Conservation (phyloP, 2,113 vertebrate genomes). For the Gymnocephalus cernua region DNA sequence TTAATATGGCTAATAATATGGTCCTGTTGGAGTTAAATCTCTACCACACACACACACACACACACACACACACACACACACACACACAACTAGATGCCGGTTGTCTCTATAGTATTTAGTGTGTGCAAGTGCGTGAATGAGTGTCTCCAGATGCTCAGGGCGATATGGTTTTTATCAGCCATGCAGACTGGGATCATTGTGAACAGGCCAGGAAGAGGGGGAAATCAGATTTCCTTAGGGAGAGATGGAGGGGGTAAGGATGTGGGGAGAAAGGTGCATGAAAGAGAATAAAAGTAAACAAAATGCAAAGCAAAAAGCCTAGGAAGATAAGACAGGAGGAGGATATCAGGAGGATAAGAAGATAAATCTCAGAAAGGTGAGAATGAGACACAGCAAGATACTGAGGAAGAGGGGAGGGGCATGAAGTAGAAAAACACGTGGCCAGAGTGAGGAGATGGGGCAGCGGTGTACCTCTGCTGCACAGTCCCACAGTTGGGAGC, state of each 20-base stretch:
- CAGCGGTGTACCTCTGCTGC: constrained; percentile 31
- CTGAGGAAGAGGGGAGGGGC: constrained; percentile 26
- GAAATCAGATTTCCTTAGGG: constrained; percentile 59
- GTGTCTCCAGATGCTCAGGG: constrained; percentile 76
- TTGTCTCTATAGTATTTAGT: constrained; percentile 22
- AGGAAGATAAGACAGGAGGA: constrained; percentile 21
- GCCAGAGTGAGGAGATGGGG: constrained; percentile 44
- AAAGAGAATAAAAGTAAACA: constrained; percentile 9
- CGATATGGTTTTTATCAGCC: constrained; percentile 77
- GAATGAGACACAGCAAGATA: constrained; percentile 29
- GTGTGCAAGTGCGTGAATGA: constrained; percentile 52
- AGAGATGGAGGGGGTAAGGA: neutral
- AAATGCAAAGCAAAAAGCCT: constrained; percentile 21
- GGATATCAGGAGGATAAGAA: neutral
- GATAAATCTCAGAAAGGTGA: constrained; percentile 35
- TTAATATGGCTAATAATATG: neutral
- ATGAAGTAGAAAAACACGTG: constrained; percentile 33
- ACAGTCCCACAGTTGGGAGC: constrained; percentile 41
- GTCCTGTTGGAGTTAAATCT: neutral
- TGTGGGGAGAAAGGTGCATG: constrained; percentile 20
- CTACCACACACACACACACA: no score
- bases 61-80: neutral
- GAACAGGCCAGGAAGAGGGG: constrained; percentile 70
- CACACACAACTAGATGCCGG: neutral
- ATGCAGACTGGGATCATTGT: constrained; percentile 69